Evolutionary conservation across 2,113 vertebrate genomes (phyloP).

Genomic region (Nerophis ophidion): DNA sequence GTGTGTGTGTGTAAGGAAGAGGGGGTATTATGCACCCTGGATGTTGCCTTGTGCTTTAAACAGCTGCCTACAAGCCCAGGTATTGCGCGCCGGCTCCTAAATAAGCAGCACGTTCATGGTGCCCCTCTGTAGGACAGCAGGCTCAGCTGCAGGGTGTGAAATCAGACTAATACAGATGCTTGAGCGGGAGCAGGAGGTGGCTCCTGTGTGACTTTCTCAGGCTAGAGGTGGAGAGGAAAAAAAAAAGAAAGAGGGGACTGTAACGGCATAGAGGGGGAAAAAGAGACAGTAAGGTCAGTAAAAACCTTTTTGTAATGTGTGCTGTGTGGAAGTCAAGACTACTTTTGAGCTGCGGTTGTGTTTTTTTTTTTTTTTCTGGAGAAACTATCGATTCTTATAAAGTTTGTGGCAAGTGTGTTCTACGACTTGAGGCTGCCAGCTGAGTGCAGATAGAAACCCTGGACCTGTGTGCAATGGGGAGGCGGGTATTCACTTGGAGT

Average conservation of each 20-base stretch:
- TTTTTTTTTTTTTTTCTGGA: slow-evolving; percentile 62
- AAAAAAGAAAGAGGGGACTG: slow-evolving; percentile 64
- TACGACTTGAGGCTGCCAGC: slow-evolving; percentile 69
- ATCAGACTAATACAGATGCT: slow-evolving; percentile 74
- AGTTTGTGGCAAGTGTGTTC: slow-evolving; percentile 76
- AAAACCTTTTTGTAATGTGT: slow-evolving; percentile 52
- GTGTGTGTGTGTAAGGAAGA: slow-evolving; percentile 24
- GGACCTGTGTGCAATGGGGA: slow-evolving; percentile 8
- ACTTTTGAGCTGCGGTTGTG: slow-evolving; percentile 48
- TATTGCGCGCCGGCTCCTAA: slow-evolving; percentile 73
- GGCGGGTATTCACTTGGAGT: slow-evolving; percentile 37
- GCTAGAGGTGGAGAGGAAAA: slow-evolving; percentile 62
- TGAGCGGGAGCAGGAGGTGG: slow-evolving; percentile 64
- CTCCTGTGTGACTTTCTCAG: slow-evolving; percentile 67
- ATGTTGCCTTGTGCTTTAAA: slow-evolving; percentile 77
- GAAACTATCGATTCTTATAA: slow-evolving; percentile 76
- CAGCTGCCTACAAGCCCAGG: slow-evolving; percentile 75
- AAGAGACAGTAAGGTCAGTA: slow-evolving; percentile 76
- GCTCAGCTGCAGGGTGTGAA: slow-evolving; percentile 76
- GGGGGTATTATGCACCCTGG: slow-evolving; percentile 75
- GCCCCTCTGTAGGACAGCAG: slow-evolving; percentile 71
- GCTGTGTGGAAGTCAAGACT: slow-evolving; percentile 45
- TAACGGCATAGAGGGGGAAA: slow-evolving; percentile 61
- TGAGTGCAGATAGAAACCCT: slow-evolving; percentile 64
- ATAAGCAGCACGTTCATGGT: slow-evolving; percentile 72